Evolutionary conservation across 2,797 vertebrate genomes (phyloP), one percentile per base, ranked within the genome.

Genomic region (Sternarchorhynchus goeldii): DNA sequence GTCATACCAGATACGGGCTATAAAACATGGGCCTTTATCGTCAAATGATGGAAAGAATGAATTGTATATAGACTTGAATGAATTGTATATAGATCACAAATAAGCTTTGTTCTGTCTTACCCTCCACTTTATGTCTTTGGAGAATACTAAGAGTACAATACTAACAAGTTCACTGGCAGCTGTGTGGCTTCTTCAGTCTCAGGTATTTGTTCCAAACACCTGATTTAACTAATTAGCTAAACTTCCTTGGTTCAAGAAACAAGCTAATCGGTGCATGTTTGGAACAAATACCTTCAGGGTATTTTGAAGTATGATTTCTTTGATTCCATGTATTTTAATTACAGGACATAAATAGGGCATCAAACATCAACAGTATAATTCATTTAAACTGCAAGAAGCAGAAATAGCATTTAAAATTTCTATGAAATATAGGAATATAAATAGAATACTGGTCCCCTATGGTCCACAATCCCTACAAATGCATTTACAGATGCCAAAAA

Each of bases 401-500:
- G 53, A 70, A 71, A 29, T 71, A 50, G 3, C 45, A 14, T 34
- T 58, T 31, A 16, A 20, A 56, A 70, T 16, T 12, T 50, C 14
- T 50, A 50, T 50, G 45, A 3, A 14, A 12, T 14, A 50, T 14
- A 56, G 31, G 3, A 32, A 17, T 20, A 10, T 0, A 18, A 3
- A 34, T 8, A 71, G 36, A 71, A 71, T 57, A 6, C 55, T 21
- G 55, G 18, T 25, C 20, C 4, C 62, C 50, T 31, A 14, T 64
- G 50, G 53, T 77, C 14, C 6, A 69, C 25, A 53, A 62, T 20
- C 77, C 29, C 12, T 29, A 85, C 82, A 85, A 81, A 78, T 83
- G 68, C 53, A 88, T 81, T 85, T 79, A 86, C 88, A 88, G 79
- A 85, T 85, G 87, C 80, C 83, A 83, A 88, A 92, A 85, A 87